phyloP scores from a whole-genome alignment of 1,140 invertebrate species.

The Drosophila paulistorum region DNA sequence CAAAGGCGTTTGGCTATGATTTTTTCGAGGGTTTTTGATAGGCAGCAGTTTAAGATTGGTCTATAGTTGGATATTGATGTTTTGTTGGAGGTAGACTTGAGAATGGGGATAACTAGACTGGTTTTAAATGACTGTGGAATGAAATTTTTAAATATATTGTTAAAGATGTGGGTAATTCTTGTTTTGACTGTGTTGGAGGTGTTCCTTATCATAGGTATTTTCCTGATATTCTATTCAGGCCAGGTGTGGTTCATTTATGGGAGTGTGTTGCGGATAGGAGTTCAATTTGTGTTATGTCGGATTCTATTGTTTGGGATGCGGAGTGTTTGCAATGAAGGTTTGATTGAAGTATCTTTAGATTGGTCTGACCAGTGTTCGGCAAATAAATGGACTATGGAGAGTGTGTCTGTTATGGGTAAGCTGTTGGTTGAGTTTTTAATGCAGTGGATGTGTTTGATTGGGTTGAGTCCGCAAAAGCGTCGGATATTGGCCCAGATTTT shows the following conservation, averaged over 20 bases:
- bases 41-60: neutral
- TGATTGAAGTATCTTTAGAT: too few relatives aligned
- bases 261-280: neutral
- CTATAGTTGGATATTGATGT: neutral
- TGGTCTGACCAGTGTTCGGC: too few relatives aligned
- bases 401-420: too few relatives aligned
- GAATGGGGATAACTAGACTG: too few relatives aligned
- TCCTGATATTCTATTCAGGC: neutral
- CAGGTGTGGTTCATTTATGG: neutral
- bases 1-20: too few relatives aligned
- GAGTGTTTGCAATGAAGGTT: too few relatives aligned
- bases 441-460: neutral
- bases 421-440: conserved; percentile 2
- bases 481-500: conserved; percentile 15
- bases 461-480: conserved; percentile 9
- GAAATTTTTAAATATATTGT: neutral
- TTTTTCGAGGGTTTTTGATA: neutral
- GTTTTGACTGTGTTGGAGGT: neutral
- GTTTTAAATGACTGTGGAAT: neutral
- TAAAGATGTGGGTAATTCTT: neutral
- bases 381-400: too few relatives aligned
- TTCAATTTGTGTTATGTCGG: neutral
- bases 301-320: too few relatives aligned
- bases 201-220: conserved; percentile 3
- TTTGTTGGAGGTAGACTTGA: neutral